Base-by-base conservation (phyloP, 2,113 vertebrate genomes). In the Athene cunicularia region DNA sequence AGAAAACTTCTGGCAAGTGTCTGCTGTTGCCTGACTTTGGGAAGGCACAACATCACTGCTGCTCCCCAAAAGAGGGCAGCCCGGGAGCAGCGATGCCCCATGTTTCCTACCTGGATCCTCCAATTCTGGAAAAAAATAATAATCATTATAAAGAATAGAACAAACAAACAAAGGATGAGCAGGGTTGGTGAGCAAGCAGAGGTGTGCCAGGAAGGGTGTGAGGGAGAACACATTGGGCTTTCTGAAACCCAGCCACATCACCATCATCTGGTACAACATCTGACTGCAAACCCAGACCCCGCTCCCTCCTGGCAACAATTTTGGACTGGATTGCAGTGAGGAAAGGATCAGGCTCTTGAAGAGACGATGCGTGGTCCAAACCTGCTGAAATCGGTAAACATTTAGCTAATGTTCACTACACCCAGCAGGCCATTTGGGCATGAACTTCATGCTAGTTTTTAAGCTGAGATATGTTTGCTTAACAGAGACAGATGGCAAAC, bases 31-130 rank as follows among this genome's bases (percentile, higher is more conserved):
- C 39, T 32, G 63, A 58, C 39, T 71, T 58, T 3, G 8, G 39
- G 39, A 80, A 56, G 23, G 45, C 1, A 1, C 37, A 70, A 13
- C 92, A 43, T 16, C 68, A 6, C 82, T 3, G 0, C 70, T 58
- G 39, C 43, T 52, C 60, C 75, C 58, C 81, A 59, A 97, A 58
- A 88, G 94, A 92, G 73, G 47, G 76, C 71, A 93, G 86, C 64
- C 70, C 5, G 0, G 33, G 55, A 77, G 72, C 47, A 60, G 52
- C 0, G 0, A 47, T 13, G 13, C 15, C 39, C 14, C 22, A 5
- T 0, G 0, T 9, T 52, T 73, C 13, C 24, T 45, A 70, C 59
- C 7, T 11, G 3, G 62, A 0, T 0, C 41, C 53, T 66, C 64
- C 19, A 14, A 4, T 8, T 39, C 41, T 9, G n/a, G 68, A 71